A percentile compares a stretch with the other conserved stretches of the same genome.
Conservation (phyloP, 2,797 vertebrate species). For the Pseudochaenichthys georgianus region DNA sequence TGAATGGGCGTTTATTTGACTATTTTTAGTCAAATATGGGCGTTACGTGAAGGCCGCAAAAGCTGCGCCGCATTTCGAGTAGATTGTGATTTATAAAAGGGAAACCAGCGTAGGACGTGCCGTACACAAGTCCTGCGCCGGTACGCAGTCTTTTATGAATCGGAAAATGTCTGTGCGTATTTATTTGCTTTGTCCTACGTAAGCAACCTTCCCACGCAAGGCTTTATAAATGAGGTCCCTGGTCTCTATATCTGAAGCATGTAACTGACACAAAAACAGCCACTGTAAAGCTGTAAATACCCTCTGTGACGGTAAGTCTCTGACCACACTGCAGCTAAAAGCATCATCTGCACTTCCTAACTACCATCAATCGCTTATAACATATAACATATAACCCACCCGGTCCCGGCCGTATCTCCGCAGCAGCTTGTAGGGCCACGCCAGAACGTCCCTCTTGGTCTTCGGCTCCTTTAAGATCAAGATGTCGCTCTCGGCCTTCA, state of each 20-base stretch:
- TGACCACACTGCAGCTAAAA: background rate
- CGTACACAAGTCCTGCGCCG: no score
- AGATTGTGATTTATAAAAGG: no score
- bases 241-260: background rate
- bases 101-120: no score
- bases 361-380: background rate
- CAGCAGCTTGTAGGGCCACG: constrained; percentile 96
- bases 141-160: no score
- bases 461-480: constrained; percentile 89
- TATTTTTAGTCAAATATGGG: no score
- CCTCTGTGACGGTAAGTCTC: background rate
- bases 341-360: background rate
- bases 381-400: constrained; percentile 77
- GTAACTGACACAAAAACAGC: constrained; percentile 25
- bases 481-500: constrained; percentile 88
- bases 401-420: constrained; percentile 95
- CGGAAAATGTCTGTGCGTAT: no score
- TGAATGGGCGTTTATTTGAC: no score
- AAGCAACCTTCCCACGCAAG: no score
- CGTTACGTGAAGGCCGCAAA: no score
- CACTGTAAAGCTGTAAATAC: background rate
- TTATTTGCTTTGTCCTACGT: no score
- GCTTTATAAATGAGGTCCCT: no score
- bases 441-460: constrained; percentile 83
- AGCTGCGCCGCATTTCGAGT: no score